Base-by-base conservation (phyloP, 2,113 vertebrate species). In the Odocoileus virginianus region DNA sequence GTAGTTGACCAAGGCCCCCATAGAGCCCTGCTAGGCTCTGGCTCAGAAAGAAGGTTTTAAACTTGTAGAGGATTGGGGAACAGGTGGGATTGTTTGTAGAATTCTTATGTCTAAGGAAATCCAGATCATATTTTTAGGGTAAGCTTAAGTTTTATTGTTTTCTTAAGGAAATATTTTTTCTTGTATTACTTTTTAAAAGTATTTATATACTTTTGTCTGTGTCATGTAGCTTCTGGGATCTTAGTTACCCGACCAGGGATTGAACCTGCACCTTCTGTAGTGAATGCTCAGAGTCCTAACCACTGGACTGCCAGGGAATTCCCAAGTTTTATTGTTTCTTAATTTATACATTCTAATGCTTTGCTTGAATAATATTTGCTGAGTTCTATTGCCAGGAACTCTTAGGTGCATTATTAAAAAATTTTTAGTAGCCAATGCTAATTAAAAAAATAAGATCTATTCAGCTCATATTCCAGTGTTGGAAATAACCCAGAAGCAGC, bases 401-500 rank as follows among this genome's bases (percentile, higher is more conserved):
- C 85, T 92, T 76, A 93, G n/a, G 47, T 45, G 7, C 14, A 55
- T 92, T 96, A 87, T 84, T 85, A 52, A 95, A 60, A 91, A 60
- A 67, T 28, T 64, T 58, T 30, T 23, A 76, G 79, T 89, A 74
- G 58, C 55, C 50, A 89, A 19, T 81, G 54, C 90, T 94, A 84
- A 86, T 89, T 89, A 74, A 83, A 82, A 88, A 71, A 71, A n/a
- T 71, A 86, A 61, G 33, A 94, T 87, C 61, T 52, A 15, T 67
- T 76, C 15, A 92, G 85, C 23, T 97, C 78, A 60, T 81, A 78
- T 90, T 71, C 45, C 93, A 93, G 50, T 3, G 52, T 91, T 92
- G 54, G 61, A 97, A 97, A 95, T 85, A 95, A 58, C 47, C 57
- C 95, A 87, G 94, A 95, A 97, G 81, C 87, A 97, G 95, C 98